A percentile compares a stretch with the other conserved stretches of the same genome.
Conservation (phyloP, 2,797 vertebrate genomes). For the Gallinago nigripennis region DNA sequence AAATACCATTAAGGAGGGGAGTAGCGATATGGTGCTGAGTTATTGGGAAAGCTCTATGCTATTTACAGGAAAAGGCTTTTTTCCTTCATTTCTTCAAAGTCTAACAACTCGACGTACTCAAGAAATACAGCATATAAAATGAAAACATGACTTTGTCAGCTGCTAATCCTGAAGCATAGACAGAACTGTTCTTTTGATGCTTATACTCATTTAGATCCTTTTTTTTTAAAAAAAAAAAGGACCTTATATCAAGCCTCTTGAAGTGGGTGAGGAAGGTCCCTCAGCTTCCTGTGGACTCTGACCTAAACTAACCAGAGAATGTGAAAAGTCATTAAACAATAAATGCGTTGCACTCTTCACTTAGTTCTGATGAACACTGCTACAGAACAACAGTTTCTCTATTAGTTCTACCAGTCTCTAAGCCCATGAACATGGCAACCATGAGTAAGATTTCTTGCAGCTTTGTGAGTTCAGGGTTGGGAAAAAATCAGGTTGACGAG, state of each 20-base stretch:
- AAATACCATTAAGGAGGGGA: not conserved
- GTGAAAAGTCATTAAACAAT: not conserved
- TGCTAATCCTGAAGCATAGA: not conserved
- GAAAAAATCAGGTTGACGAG: constrained; percentile 15
- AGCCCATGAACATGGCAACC: not conserved
- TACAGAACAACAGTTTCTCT: not conserved
- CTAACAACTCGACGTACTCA: not conserved
- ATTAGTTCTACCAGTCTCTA: not conserved
- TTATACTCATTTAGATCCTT: not conserved
- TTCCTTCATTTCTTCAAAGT: not conserved
- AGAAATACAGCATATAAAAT: not conserved
- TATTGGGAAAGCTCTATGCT: not conserved
- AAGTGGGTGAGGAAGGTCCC: not conserved
- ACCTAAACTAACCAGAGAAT: not conserved
- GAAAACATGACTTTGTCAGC: not conserved
- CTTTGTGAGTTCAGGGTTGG: not conserved
- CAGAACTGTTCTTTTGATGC: not conserved
- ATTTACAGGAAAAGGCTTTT: not conserved
- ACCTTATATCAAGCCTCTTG: not conserved
- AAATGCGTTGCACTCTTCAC: not conserved
- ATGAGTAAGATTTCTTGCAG: not conserved
- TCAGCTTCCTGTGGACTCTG: not conserved
- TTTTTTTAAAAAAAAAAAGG: not conserved
- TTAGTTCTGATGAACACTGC: not conserved
- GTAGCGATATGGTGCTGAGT: not conserved